Evolutionary conservation across 2,888 invertebrate species (phyloP).

Genomic region (Laspeyria flexula): DNA sequence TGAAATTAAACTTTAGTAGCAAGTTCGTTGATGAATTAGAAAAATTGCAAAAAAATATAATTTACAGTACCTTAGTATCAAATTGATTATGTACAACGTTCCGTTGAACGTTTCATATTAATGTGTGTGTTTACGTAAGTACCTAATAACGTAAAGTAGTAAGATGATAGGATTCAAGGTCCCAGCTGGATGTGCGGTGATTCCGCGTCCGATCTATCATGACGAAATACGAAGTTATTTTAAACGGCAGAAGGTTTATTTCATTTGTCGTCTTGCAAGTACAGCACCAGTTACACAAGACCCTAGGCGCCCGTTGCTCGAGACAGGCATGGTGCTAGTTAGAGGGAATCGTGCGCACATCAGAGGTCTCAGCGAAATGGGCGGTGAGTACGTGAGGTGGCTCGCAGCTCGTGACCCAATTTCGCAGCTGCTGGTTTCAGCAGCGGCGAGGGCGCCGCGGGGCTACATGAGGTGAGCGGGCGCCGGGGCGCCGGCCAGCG

Average conservation of each 20-base stretch:
- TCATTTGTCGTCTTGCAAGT: conserved; percentile 69
- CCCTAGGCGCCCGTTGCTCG: conserved; percentile 34
- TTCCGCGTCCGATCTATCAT: conserved; percentile 64
- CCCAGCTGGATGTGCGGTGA: conserved; percentile 43
- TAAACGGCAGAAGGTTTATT: conserved; percentile 73
- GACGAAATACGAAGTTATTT: conserved; percentile 67
- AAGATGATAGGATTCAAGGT: conserved; percentile 52
- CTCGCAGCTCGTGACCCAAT: conserved; percentile 83
- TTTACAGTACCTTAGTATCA: no score
- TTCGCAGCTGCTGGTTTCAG: conserved; percentile 86
- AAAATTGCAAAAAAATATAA: no score
- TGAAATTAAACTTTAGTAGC: no score
- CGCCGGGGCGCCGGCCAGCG: conserved; percentile 54
- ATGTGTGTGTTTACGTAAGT: conserved; percentile 5
- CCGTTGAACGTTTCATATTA: conserved; percentile 9
- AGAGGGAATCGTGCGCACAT: conserved; percentile 48
- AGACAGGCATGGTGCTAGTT: conserved; percentile 19
- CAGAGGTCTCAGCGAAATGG: conserved; percentile 66
- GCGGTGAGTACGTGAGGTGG: conserved; percentile 72
- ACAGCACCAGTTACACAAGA: conserved; percentile 55
- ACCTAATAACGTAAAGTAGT: conserved; percentile 18
- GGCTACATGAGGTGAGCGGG: conserved; percentile 47
- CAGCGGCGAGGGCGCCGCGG: conserved; percentile 69
- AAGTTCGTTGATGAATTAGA: background rate
- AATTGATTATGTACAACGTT: conserved; percentile 1